phyloP scores from a whole-genome alignment of 1,140 invertebrate species.

The Cotesia typhae region DNA sequence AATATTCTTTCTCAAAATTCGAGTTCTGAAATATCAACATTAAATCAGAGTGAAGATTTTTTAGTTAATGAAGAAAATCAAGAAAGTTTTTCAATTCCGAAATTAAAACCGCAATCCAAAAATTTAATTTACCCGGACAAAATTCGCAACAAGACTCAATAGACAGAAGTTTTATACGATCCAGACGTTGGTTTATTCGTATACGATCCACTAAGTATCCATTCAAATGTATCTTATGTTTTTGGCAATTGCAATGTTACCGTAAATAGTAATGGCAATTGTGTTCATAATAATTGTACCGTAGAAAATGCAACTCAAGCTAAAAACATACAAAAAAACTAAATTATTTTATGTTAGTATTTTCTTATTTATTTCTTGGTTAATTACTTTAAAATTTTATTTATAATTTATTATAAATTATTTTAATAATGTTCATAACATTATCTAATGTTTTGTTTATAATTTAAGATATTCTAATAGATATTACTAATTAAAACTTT shows the following conservation, averaged over 20 bases:
- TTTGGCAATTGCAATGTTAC: background rate
- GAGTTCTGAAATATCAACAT: no score
- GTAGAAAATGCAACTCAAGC: background rate
- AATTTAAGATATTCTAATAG: no score
- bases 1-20: no score
- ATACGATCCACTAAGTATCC: background rate
- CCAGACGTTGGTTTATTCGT: background rate
- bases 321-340: background rate
- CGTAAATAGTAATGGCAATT: conserved; percentile 1
- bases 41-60: no score
- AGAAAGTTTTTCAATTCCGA: no score
- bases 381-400: no score
- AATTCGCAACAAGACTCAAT: background rate
- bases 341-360: background rate
- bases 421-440: no score
- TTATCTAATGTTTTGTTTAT: no score
- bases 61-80: no score
- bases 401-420: no score
- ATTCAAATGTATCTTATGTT: background rate
- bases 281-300: background rate
- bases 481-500: no score
- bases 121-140: background rate
- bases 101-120: background rate
- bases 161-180: background rate
- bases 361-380: background rate